Evolutionary conservation across 1,140 invertebrate genomes (phyloP).

Genomic region (Choristoneura fumiferana): DNA sequence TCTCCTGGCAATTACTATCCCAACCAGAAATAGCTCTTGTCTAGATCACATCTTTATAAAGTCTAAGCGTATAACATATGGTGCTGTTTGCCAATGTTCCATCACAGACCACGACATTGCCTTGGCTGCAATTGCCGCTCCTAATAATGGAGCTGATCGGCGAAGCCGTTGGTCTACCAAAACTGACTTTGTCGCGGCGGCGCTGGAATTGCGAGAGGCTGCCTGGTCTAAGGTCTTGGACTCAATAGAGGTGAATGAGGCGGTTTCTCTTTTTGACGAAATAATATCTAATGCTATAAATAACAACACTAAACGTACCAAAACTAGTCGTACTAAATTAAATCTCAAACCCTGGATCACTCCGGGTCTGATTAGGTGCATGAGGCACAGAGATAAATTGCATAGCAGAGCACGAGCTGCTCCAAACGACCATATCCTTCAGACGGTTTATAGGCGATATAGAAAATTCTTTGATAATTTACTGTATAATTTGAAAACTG

Average conservation of each 20-base stretch:
- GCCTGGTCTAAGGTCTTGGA: neutral
- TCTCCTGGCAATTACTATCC: neutral
- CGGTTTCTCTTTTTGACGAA: neutral
- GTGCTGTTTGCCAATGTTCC: neutral
- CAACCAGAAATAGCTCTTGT: neutral
- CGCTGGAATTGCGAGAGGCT: neutral
- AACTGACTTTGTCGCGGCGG: neutral
- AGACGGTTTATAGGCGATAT: too few species aligned
- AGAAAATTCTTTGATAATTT: too few species aligned
- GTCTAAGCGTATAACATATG: neutral
- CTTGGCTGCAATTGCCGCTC: neutral
- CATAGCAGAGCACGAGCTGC: too few species aligned
- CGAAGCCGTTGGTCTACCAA: neutral
- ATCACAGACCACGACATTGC: neutral
- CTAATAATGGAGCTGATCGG: neutral
- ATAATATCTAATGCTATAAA: neutral
- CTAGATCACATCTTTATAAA: neutral
- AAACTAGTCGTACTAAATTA: too few species aligned
- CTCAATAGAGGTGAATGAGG: neutral
- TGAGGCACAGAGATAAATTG: too few species aligned
- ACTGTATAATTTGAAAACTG: too few species aligned
- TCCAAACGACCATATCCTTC: too few species aligned
- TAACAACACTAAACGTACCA: too few species aligned
- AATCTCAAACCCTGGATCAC: slow-evolving; percentile 8
- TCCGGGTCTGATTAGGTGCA: neutral